phyloP scores from a whole-genome alignment of 2,888 invertebrate species.

The Anthophora plumipes region DNA sequence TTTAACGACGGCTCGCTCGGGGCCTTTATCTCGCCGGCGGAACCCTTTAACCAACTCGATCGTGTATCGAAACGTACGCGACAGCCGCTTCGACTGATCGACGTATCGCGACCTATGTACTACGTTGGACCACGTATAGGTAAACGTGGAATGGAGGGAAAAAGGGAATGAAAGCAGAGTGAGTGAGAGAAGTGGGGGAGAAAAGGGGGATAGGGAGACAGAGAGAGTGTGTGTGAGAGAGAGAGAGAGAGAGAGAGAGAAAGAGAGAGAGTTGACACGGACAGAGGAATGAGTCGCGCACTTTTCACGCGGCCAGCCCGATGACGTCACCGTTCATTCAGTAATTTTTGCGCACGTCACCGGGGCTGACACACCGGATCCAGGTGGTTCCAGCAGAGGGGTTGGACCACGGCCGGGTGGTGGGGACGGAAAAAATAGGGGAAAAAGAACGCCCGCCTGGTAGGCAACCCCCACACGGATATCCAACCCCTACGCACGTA shows the following conservation, averaged over 20 bases:
- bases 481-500: slow-evolving; percentile 81
- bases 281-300: slow-evolving; percentile 68
- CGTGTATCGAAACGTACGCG: slow-evolving; percentile 21
- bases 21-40: slow-evolving; percentile 68
- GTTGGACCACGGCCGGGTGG: slow-evolving; percentile 71
- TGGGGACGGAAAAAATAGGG: slow-evolving; percentile 83
- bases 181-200: slow-evolving; percentile 33
- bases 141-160: slow-evolving; percentile 33
- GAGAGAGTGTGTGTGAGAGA: slow-evolving; percentile 4
- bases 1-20: slow-evolving; percentile 73
- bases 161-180: background rate
- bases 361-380: slow-evolving; percentile 76
- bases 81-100: slow-evolving; percentile 14
- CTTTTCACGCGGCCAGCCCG: slow-evolving; percentile 73
- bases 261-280: slow-evolving; percentile 64
- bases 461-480: slow-evolving; percentile 72
- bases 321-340: slow-evolving; percentile 85
- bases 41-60: slow-evolving; percentile 35
- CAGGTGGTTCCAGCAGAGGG: slow-evolving; percentile 75
- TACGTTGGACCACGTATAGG: background rate
- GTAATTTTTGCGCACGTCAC: slow-evolving; percentile 84
- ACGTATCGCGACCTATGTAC: slow-evolving; percentile 16
- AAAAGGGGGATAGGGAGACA: background rate
- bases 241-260: slow-evolving; percentile 29
- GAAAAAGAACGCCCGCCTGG: slow-evolving; percentile 79